Evolutionary conservation across 2,113 vertebrate species (phyloP), one percentile per base, ranked within the genome.

Genomic region (Gobiocypris rarus): DNA sequence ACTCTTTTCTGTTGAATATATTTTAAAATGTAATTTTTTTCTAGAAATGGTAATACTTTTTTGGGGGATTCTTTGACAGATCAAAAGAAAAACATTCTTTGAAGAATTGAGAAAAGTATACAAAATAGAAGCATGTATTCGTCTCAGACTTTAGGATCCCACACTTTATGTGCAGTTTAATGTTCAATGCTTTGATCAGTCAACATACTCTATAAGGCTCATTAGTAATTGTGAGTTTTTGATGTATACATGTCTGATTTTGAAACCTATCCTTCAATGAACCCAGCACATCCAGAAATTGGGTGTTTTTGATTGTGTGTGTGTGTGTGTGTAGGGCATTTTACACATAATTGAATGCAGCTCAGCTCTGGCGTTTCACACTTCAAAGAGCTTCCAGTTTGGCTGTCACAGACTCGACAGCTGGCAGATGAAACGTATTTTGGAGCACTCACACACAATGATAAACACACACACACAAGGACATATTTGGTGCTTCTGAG

Each of bases 381-480:
- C 91, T 90, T 93, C 91, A 93, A 91, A 93, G 83, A 73, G 86
- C 84, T 85, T 88, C 67, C 26, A 85, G 90, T 89, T 89, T 76
- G 88, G 81, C 89, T 90, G 90, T 87, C 89, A 86, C 67, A 85
- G 38, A 14, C 79, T 81, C 82, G 89, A 89, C 91, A 92, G 91
- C 86, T 84, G 54, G 89, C 89, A 89, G 90, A 89, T 88, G 89
- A 92, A 91, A 92, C 61, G 63, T 84, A 87, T 91, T 89, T 77
- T 89, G 88, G 86, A 80, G 69, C 85, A 65, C 45, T 70, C 38
- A 45, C 82, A 86, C 79, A 88, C 75, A 61, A 61, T 8, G 17
- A 9, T 34, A 78, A 24, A 78, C 74, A 69, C 22, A 77, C 54
- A 83, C 73, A 76, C 59, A 76, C 59, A 85, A 56, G 56, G n/a